Evolutionary conservation across 2,888 invertebrate species (phyloP), one percentile per base, ranked within the genome.

Genomic region (Drosophila dives): DNA sequence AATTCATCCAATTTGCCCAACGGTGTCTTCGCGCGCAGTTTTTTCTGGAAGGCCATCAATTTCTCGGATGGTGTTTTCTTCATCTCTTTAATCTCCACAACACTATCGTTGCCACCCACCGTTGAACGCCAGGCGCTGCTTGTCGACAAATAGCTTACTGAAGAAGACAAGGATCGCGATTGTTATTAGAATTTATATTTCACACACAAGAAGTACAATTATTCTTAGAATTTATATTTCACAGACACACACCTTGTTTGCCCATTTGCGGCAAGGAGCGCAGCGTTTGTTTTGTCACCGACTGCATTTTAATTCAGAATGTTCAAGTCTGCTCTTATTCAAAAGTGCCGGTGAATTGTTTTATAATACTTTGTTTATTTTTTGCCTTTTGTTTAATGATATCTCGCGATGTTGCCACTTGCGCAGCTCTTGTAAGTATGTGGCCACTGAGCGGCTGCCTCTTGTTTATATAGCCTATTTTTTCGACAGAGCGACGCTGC

Each of bases 1-100:
- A 96, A 94, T 90, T 97, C 97, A 75, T 98, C 97, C 73, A 98
- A 93, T 93, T 96, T 96, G 38, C 95, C 95, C 92, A 95, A 94
- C 15, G 95, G 94, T 42, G 95, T 95, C 63, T 95, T 95, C 89
- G 95, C 95, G 75, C 97, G 95, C 69, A 97, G 92, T 91, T 97
- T 97, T 91, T 96, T 95, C 81, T 95, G 94, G 90, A 97, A 96
- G 89, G 96, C 96, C 72, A 95, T 93, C 89, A 97, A 91, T 74
- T 95, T 93, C 33, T 94, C 93, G 73, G 94, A 95, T 26, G 93
- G 89, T 2, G 93, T 90, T 58, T 90, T 89, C 0, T 90, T 89
- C 0, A 84, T 72, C 29, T 80, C 80, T 33, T 82, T 80, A 26
- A 91, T 84, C 48, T 87, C 89, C 5, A 84, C 89, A 11, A 85